phyloP scores from a whole-genome alignment of 2,797 vertebrate species.

The Myiothlypis coronata region DNA sequence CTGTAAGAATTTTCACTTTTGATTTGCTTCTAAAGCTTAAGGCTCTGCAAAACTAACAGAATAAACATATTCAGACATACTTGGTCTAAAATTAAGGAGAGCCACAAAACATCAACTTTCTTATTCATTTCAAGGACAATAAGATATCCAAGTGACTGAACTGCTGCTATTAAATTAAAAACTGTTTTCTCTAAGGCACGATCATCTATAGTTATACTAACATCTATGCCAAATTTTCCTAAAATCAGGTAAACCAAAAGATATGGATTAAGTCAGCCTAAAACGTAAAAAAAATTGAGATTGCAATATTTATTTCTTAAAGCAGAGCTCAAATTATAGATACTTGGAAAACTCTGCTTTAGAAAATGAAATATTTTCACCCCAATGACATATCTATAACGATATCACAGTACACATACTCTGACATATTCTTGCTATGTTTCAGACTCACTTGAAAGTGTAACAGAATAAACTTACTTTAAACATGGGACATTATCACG shows the following conservation, averaged over 20 bases:
- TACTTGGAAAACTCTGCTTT: background rate
- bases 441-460: background rate
- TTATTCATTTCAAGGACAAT: background rate
- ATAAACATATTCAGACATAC: background rate
- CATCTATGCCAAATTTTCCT: background rate
- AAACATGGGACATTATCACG: slow-evolving; percentile 95
- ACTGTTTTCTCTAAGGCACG: background rate
- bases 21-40: background rate
- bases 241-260: background rate
- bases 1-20: background rate
- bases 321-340: background rate
- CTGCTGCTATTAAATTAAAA: background rate
- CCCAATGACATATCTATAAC: background rate
- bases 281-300: background rate
- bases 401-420: background rate
- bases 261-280: background rate
- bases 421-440: background rate
- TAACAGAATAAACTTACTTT: slow-evolving; percentile 79
- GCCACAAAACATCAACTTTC: background rate
- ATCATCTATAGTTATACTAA: background rate
- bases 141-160: background rate
- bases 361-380: background rate
- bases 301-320: background rate
- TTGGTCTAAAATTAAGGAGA: background rate
- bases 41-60: background rate